phyloP scores from a whole-genome alignment of 2,888 invertebrate genomes.

The Eugnorisma glareosa region DNA sequence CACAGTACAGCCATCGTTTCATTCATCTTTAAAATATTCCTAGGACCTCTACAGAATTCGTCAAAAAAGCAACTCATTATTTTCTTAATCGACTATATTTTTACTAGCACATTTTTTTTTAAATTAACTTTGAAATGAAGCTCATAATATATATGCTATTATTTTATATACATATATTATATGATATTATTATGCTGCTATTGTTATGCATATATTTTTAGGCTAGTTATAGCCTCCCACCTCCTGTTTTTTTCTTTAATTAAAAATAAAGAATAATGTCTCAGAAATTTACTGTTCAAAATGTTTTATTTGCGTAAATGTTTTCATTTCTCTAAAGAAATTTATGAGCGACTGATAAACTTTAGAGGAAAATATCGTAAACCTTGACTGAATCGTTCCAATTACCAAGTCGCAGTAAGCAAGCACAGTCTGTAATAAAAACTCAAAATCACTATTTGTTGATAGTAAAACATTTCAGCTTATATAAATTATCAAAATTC shows the following conservation, averaged over 20 bases:
- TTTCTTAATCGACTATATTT: not conserved
- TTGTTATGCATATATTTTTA: no score
- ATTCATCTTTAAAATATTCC: not conserved
- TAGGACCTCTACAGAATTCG: not conserved
- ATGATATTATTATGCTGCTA: no score
- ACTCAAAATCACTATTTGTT: not conserved
- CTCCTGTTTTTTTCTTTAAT: not conserved
- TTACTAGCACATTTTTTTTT: not conserved
- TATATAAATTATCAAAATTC: not conserved
- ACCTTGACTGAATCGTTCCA: not conserved
- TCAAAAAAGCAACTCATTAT: not conserved
- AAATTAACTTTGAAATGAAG: not conserved
- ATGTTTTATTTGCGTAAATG: not conserved
- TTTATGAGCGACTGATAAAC: not conserved
- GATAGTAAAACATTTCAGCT: not conserved
- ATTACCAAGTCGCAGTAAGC: not conserved
- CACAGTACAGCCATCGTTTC: not conserved
- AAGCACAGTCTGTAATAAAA: not conserved
- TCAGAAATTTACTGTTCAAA: not conserved
- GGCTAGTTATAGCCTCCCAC: no score
- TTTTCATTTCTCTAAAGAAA: not conserved
- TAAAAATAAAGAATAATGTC: not conserved
- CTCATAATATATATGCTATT: not conserved
- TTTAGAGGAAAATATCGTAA: not conserved
- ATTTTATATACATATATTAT: no score